Base-by-base conservation (phyloP, 2,113 vertebrate genomes). In the Scomber colias region DNA sequence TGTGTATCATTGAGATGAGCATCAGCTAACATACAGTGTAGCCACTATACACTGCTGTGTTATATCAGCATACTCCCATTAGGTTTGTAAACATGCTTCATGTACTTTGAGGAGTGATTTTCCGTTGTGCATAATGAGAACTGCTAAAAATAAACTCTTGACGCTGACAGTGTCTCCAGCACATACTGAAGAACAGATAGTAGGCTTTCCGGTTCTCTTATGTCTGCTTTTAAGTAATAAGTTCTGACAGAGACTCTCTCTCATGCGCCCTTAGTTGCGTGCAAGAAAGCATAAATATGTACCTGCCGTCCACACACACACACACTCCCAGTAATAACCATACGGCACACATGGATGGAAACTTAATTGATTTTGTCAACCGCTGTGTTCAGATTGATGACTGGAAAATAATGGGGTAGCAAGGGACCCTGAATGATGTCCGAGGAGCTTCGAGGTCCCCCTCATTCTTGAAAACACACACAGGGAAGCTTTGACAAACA, bases 71-170 rank as follows among this genome's bases (percentile, higher is more conserved):
- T 3, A 27, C 45, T 75, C 71, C 66, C 63, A 53, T 71, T 56
- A 68, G 48, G 30, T 59, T 57, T 14, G 51, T 71, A 71, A 79
- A 86, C 57, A 77, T 67, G 71, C 82, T 77, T 75, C 71, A 66
- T 67, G 56, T 44, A 84, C 68, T 85, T 75, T 65, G 27, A 78
- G 71, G 67, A 79, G 79, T 86, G 81, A 84, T 79, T 91, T 87
- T 80, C 68, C 19, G 45, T 61, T 77, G 54, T 72, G 86, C 85
- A 89, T 91, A 89, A 90, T 85, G 69, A 80, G 75, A 69, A 59
- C 49, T 61, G 69, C 92, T 93, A 92, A 87, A 91, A 90, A 90
- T 91, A 91, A 85, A 77, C 62, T 81, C 75, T 59, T 10, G 56
- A 56, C 3, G 53, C 75, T 79, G 81, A 80, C 81, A 68, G 69